Evolutionary conservation across 35 echinoderm and acorn worm genomes (phyloP), one percentile per base, ranked within the genome.

Genomic region (Heliocidaris tuberculata): DNA sequence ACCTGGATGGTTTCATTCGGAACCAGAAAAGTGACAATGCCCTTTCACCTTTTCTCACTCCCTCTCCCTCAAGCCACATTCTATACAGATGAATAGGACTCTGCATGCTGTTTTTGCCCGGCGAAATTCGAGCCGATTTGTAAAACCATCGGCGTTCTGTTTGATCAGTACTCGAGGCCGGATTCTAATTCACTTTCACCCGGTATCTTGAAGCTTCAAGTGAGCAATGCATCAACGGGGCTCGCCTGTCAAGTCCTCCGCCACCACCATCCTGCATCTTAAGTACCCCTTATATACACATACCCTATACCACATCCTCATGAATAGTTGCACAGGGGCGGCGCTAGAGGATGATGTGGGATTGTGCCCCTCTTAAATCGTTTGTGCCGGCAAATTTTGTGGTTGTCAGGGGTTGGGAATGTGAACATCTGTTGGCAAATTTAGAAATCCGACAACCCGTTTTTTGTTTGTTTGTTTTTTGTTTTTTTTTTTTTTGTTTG

Each of bases 141-240:
- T 78, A 7, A 78, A 78, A 78, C 65, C 65, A 78, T 78, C 65
- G 65, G 65, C 27, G 65, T 78, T 78, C 65, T 78, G 65, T 78
- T 78, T 78, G 65, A 78, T 78, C 65, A 78, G 65, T 27, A 78
- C 65, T 78, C 65, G 65, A 78, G 65, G 65, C 65, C 65, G 65
- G 65, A 78, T 27, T 78, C 65, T 78, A 78, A 78, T 78, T 78
- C 65, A 78, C 65, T 78, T 19, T 78, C 65, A 27, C 65, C 65
- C 65, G 27, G 19, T 27, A 78, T 78, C 65, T 78, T 78, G 65
- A 78, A 78, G 65, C 65, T 27, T 78, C 65, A 78, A 78, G 65
- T 78, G 65, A 2, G 65, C 65, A 78, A 21, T 78, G 65, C 65
- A 78, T 78, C 65, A 78, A n/a, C 65, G 21, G 65, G 35, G 27